phyloP scores from a whole-genome alignment of 2,888 invertebrate genomes.

The Kuschelorhynchus macadamiae region DNA sequence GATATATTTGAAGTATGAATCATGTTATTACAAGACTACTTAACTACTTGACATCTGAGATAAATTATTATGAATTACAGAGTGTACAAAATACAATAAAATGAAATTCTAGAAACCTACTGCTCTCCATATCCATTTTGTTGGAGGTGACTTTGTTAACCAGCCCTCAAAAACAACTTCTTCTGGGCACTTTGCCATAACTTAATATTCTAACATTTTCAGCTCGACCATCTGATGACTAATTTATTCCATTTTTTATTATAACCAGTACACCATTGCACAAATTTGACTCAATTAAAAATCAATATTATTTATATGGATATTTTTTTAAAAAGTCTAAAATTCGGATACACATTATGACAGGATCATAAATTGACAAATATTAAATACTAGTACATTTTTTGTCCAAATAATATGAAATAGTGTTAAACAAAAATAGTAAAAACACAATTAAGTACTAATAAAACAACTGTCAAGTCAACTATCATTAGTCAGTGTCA shows the following conservation, averaged over 20 bases:
- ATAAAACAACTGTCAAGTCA: too few relatives aligned
- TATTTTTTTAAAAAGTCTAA: too few relatives aligned
- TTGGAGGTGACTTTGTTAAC: conserved; percentile 96
- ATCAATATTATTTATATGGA: too few relatives aligned
- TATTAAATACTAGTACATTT: too few relatives aligned
- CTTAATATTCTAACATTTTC: conserved; percentile 12
- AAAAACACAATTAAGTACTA: too few relatives aligned
- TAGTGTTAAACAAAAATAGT: too few relatives aligned
- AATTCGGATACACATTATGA: too few relatives aligned
- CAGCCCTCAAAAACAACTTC: conserved; percentile 92
- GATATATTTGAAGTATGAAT: conserved; percentile 55
- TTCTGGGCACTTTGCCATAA: conserved; percentile 71
- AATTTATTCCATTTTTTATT: conserved; percentile 36
- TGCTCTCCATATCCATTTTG: conserved; percentile 92
- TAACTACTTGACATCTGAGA: conserved; percentile 45
- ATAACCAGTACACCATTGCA: too few relatives aligned
- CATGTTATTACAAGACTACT: conserved; percentile 53
- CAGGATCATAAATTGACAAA: too few relatives aligned
- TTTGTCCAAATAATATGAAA: too few relatives aligned
- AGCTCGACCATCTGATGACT: conserved; percentile 35
- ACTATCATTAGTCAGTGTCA: too few relatives aligned
- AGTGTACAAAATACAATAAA: conserved; percentile 2
- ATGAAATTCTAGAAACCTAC: conserved; percentile 75
- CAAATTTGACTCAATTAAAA: too few relatives aligned
- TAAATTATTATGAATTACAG: conserved; percentile 17